A percentile compares a stretch with the other conserved stretches of the same genome.
phyloP scores from a whole-genome alignment of 2,888 invertebrate species.

The Zootermopsis nevadensis region DNA sequence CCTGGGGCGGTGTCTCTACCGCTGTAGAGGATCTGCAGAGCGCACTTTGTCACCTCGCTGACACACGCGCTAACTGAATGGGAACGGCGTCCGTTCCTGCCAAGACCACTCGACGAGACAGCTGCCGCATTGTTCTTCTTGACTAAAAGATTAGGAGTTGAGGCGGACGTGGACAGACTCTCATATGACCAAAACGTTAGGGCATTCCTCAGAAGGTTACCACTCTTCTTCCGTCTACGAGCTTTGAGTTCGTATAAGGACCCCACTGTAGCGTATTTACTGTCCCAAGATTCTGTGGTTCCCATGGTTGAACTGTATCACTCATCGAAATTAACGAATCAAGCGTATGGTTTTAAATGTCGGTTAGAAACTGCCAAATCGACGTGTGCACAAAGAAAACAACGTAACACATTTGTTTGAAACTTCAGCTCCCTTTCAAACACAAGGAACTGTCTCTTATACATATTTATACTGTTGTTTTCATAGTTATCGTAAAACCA shows the following conservation, averaged over 20 bases:
- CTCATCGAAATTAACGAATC: too few relatives aligned
- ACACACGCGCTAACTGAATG: conserved; percentile 55
- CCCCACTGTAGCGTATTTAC: conserved; percentile 49
- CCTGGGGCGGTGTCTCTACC: conserved; percentile 36
- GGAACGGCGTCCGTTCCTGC: conserved; percentile 40
- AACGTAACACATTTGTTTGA: too few relatives aligned
- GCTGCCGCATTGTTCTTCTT: neutral
- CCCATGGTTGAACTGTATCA: neutral
- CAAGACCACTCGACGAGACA: neutral
- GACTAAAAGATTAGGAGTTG: neutral
- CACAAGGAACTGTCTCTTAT: too few relatives aligned
- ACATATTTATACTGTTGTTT: too few relatives aligned
- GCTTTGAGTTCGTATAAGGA: conserved; percentile 52
- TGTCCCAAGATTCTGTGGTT: conserved; percentile 31
- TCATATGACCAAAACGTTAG: conserved; percentile 51
- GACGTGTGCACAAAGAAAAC: too few relatives aligned
- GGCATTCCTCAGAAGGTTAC: conserved; percentile 46
- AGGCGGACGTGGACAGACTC: conserved; percentile 21
- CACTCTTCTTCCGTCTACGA: conserved; percentile 39
- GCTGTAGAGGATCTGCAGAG: conserved; percentile 54
- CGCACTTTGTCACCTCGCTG: conserved; percentile 54
- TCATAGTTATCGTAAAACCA: too few relatives aligned
- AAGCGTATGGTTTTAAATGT: too few relatives aligned
- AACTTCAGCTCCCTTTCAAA: too few relatives aligned
- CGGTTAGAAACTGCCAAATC: too few relatives aligned